These are phyloP conservation scores for Hippopotamyrus pictus DNA, from an alignment of 2,797 vertebrate genomes.

Conservation along the genomic window DNA sequence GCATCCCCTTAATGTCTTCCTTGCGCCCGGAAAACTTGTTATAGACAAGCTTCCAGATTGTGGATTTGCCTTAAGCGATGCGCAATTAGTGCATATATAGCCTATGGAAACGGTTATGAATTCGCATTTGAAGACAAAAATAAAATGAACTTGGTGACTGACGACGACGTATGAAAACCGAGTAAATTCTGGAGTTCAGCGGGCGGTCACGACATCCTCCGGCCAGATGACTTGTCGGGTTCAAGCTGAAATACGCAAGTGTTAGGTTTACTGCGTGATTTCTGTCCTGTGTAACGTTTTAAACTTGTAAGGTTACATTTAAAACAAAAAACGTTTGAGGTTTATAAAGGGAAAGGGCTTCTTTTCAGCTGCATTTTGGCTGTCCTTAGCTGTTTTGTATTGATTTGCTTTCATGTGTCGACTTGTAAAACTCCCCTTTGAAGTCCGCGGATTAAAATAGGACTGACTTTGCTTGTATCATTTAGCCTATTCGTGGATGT, in stretches of 20 bases:
- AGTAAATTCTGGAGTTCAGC: slow-evolving; percentile 21
- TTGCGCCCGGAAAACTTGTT: slow-evolving; percentile 14
- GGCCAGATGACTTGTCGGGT: slow-evolving; percentile 9
- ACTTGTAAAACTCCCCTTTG: not conserved
- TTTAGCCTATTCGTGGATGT: not conserved
- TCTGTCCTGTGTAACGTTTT: not conserved
- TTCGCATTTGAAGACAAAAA: not conserved
- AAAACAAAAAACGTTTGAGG: not conserved
- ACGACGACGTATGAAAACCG: not conserved
- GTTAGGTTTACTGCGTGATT: not conserved
- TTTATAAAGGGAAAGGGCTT: not conserved
- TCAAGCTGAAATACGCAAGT: not conserved
- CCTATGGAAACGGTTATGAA: not conserved
- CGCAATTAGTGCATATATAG: not conserved
- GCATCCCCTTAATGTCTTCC: not conserved
- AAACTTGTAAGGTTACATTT: not conserved
- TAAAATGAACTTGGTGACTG: not conserved
- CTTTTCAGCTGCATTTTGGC: not conserved
- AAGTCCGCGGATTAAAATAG: not conserved
- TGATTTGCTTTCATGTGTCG: not conserved
- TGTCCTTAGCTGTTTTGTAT: not conserved
- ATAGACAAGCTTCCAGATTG: not conserved
- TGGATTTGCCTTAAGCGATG: not conserved
- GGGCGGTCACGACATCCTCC: slow-evolving; percentile 15
- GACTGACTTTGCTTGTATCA: not conserved